Evolutionary conservation across 2,797 vertebrate genomes (phyloP), one percentile per base, ranked within the genome.

Genomic region (Takifugu ocellatus): DNA sequence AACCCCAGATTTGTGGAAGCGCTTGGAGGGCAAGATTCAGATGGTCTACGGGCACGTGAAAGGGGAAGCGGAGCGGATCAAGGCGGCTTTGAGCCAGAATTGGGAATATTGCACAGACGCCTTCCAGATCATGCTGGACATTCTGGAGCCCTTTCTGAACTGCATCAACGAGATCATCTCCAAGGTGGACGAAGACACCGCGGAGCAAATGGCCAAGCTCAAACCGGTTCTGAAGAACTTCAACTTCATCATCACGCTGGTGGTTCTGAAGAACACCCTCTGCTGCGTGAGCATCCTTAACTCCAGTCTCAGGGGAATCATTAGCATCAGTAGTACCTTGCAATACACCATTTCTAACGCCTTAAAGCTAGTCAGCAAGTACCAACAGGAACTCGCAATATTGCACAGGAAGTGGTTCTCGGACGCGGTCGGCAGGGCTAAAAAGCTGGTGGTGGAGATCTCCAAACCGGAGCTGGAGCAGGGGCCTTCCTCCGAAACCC

Each of bases 361-460:
- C 79, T 90, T 99, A 82, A 96, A 98, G 84, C 92, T 98, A 64
- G 92, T 99, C 47, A 97, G 92, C 21, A 97, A 99, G 83, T 94
- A 98, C 67, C 93, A 96, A 89, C 95, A 97, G 77, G 96, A 99
- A 64, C 95, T 98, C 15, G 91, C 95, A 46, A 94, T 98, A 75
- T 95, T 97, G 79, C 95, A 98, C 61, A 93, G 96, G 48, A 98
- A 97, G 70, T 99, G 97, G 96, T 96, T 97, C 70, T 95, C 97
- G 14, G 96, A 99, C 60, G 96, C 95, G 11, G 92, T 93, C 5
- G 90, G 92, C 59, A 78, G 97, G 65, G 95, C 96, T 17, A 84
- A 92, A 56, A 97, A 95, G 79, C 88, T 98, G 53, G 92, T 94
- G 26, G 92, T 96, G 54, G 89, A 94, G 51, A 85, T 96, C 65